A percentile compares a stretch with the other conserved stretches of the same genome.
Evolutionary conservation across 2,888 invertebrate species (phyloP).

Genomic region (Xestoiulus laeticollis): DNA sequence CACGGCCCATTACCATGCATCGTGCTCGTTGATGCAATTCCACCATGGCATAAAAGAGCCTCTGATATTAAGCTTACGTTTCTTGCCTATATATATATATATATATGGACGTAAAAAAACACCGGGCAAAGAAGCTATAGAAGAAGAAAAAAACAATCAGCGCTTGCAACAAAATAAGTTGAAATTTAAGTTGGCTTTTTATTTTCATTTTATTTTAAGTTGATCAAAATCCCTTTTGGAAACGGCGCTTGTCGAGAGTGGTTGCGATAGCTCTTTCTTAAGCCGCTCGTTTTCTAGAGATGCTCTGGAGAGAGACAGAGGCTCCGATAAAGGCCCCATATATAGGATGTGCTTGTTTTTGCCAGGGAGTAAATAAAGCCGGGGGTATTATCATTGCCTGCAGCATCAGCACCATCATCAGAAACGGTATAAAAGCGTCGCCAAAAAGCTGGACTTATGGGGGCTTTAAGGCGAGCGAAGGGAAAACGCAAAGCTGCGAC

Average conservation of each 20-base stretch:
- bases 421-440: conserved; percentile 23
- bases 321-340: background rate
- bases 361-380: conserved; percentile 6
- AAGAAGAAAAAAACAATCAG: conserved; percentile 4
- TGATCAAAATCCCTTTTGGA: conserved; percentile 28
- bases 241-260: background rate
- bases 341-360: background rate
- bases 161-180: conserved; percentile 27
- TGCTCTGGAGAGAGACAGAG: background rate
- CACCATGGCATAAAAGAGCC: background rate
- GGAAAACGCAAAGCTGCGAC: background rate
- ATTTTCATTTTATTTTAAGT: conserved; percentile 37
- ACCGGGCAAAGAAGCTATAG: background rate
- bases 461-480: conserved; percentile 31
- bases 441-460: conserved; percentile 37
- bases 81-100: too few species aligned
- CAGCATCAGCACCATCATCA: conserved; percentile 37
- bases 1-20: background rate
- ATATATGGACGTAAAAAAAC: background rate
- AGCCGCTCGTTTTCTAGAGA: background rate
- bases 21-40: background rate
- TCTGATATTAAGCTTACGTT: too few species aligned
- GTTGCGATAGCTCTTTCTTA: background rate
- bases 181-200: conserved; percentile 34
- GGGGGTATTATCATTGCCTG: conserved; percentile 19